Evolutionary conservation across 2,888 invertebrate species (phyloP), one percentile per base, ranked within the genome.

Genomic region (Heliconius sara): DNA sequence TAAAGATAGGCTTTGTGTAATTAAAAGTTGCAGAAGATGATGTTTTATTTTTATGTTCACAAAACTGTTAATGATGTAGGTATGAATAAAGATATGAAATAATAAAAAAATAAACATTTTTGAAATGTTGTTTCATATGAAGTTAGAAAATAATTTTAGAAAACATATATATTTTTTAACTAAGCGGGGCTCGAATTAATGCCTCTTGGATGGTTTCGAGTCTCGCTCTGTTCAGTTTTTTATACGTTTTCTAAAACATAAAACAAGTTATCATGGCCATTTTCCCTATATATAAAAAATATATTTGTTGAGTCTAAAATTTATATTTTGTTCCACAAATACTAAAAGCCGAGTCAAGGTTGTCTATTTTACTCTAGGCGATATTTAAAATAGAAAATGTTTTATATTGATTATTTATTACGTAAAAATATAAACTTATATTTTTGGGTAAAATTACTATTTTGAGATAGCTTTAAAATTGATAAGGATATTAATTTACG

Each of bases 401-500:
- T n/a, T 25, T 12, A n/a, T 63, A 63, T 63, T 4, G 25, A 63
- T 25, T 47, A 16, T 60, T n/a, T 30, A 30, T 30, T 30, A 60
- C 60, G 1, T 60, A 60, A 25, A 1, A 27, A 71, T 27, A 22
- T 6, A 52, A 22, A 13, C 10, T n/a, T 57, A n/a, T 57, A 22
- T n/a, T 73, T 73, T 60, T 60, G 34, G 6, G n/a, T 16, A 39
- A 73, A 73, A 57, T 60, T 0, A 60, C 75, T 43, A 65, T 65
- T 22, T 65, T 63, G 3, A 39, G 43, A 47, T 47, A 63, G 63
- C 27, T 27, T 75, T 75, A 19, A 65, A 75, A 75, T 75, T 75
- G 43, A 65, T 65, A 75, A 65, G 22, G 43, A 75, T 75, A 75
- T 65, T 75, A 75, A 75, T 75, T 75, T 65, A 65, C 43, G 25